A percentile compares a stretch with the other conserved stretches of the same genome.
Evolutionary conservation across 2,888 invertebrate genomes (phyloP).

Genomic region (Drosophila barbarae): DNA sequence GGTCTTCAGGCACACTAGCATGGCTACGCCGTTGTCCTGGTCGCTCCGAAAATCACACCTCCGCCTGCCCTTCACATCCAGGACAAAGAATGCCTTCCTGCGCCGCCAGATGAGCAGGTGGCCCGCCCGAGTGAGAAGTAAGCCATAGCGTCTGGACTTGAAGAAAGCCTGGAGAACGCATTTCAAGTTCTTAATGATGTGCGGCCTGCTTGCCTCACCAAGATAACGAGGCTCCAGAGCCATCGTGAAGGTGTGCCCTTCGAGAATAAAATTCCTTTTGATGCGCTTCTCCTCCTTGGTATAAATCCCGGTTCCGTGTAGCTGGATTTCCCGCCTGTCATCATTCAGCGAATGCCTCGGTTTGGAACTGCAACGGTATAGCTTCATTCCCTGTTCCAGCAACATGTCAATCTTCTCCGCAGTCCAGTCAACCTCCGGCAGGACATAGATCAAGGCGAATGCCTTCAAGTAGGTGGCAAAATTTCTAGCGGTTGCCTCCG

Average conservation of each 20-base stretch:
- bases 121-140: slow-evolving; percentile 57
- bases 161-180: slow-evolving; percentile 62
- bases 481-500: slow-evolving; percentile 47
- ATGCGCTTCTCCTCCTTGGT: slow-evolving; percentile 54
- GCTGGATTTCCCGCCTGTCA: slow-evolving; percentile 7
- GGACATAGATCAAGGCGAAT: slow-evolving; percentile 73
- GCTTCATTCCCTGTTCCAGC: slow-evolving; percentile 63
- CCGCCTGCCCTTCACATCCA: slow-evolving; percentile 71
- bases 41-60: slow-evolving; percentile 43
- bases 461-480: slow-evolving; percentile 72
- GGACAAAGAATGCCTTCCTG: slow-evolving; percentile 65
- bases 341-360: not conserved
- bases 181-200: slow-evolving; percentile 50
- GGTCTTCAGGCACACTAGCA: slow-evolving; percentile 67
- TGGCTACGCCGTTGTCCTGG: slow-evolving; percentile 54
- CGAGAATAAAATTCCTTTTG: slow-evolving; percentile 64
- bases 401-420: slow-evolving; percentile 66
- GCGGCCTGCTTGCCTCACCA: slow-evolving; percentile 22
- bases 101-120: slow-evolving; percentile 75
- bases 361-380: slow-evolving; percentile 41
- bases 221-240: slow-evolving; percentile 48
- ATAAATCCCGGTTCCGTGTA: slow-evolving; percentile 37
- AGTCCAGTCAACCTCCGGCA: slow-evolving; percentile 75
- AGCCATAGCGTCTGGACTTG: slow-evolving; percentile 60
- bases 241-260: slow-evolving; percentile 69